Conservation (phyloP, 2,888 invertebrate genomes). For the Oscheius sp. region DNA sequence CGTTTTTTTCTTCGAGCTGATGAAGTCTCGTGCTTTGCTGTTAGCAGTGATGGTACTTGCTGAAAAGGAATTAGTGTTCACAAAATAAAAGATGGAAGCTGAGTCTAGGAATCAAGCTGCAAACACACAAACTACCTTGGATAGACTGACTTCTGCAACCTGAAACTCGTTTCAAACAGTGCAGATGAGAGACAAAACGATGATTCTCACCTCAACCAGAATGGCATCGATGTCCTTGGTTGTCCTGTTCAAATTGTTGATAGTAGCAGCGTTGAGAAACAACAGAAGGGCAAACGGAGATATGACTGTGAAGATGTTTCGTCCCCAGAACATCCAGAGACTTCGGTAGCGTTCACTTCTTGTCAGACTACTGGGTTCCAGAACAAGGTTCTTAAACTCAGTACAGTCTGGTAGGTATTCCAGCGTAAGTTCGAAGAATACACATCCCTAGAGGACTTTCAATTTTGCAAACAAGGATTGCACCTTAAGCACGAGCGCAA, state of each 20-base stretch:
- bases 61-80: neutral
- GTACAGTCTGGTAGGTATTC: slow-evolving; percentile 48
- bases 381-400: slow-evolving; percentile 42
- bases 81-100: neutral
- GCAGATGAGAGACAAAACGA: neutral
- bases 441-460: slow-evolving; percentile 41
- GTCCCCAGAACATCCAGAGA: slow-evolving; percentile 63
- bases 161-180: neutral
- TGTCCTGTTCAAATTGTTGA: slow-evolving; percentile 46
- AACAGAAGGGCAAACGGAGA: slow-evolving; percentile 59
- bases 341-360: slow-evolving; percentile 47
- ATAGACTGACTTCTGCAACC: slow-evolving; percentile 25
- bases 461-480: neutral
- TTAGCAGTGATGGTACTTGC: slow-evolving; percentile 15
- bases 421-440: slow-evolving; percentile 53
- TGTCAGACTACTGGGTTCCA: slow-evolving; percentile 47
- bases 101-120: neutral
- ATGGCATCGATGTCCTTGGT: slow-evolving; percentile 48
- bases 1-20: slow-evolving; percentile 49
- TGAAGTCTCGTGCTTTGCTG: slow-evolving; percentile 44
- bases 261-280: slow-evolving; percentile 52
- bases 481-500: slow-evolving; percentile 51
- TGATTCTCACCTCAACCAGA: slow-evolving; percentile 44
- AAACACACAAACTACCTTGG: slow-evolving; percentile 18
- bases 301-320: slow-evolving; percentile 62